Percentiles rank a stretch among this genome's conserved stretches.
phyloP scores from a whole-genome alignment of 1,140 invertebrate genomes.

The Drosophila teissieri region DNA sequence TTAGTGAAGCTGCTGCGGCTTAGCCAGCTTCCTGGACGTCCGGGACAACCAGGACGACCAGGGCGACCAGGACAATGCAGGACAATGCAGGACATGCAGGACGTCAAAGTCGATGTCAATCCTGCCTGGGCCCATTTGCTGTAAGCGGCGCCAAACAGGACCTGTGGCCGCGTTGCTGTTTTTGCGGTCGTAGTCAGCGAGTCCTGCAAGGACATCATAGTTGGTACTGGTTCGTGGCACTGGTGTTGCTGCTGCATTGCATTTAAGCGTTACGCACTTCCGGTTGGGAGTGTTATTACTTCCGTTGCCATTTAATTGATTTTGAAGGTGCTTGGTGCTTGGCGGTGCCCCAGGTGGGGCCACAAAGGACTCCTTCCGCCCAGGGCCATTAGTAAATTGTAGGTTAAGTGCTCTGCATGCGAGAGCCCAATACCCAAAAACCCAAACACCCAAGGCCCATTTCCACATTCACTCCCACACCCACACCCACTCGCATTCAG shows the following conservation, averaged over 20 bases:
- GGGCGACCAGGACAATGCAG: not conserved
- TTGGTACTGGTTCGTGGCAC: constrained; percentile 9
- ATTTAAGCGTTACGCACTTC: constrained; percentile 79
- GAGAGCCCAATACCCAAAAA: constrained; percentile 1
- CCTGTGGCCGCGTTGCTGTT: constrained; percentile 53
- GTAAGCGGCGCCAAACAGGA: constrained; percentile 46
- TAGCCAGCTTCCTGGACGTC: constrained; percentile 56
- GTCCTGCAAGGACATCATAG: constrained; percentile 9
- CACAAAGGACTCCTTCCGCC: constrained; percentile 37
- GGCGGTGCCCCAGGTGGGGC: not conserved
- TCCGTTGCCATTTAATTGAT: constrained; percentile 81
- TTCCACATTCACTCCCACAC: not conserved
- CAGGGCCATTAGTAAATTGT: constrained; percentile 77
- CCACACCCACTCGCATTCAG: not conserved
- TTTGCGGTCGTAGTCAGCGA: constrained; percentile 61
- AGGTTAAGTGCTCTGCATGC: constrained; percentile 74
- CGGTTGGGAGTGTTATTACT: constrained; percentile 79
- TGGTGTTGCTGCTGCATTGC: constrained; percentile 61
- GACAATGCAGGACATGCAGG: constrained; percentile 20
- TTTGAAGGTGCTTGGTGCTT: constrained; percentile 68
- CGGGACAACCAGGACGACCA: constrained; percentile 6
- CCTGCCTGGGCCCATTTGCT: constrained; percentile 56
- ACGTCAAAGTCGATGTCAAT: constrained; percentile 45
- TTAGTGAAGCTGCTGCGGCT: constrained; percentile 69
- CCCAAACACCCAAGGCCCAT: constrained; percentile 4